A percentile compares a stretch with the other conserved stretches of the same genome.
These are phyloP conservation scores for Spodoptera frugiperda DNA, from an alignment of 1,140 invertebrate genomes.

Conservation along the genomic window DNA sequence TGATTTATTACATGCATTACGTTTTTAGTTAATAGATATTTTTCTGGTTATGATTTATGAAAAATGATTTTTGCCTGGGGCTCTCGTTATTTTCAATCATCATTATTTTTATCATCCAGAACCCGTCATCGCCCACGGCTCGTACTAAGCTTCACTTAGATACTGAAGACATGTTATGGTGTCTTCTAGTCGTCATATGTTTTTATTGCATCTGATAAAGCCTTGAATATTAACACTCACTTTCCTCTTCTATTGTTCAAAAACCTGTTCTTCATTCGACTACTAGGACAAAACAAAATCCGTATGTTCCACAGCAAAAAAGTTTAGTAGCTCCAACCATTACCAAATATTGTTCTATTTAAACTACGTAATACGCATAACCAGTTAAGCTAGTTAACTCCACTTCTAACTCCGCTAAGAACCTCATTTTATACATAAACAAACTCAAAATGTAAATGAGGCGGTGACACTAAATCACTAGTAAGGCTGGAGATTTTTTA, in stretches of 20 bases:
- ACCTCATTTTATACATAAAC: slow-evolving; percentile 39
- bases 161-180: too few relatives aligned
- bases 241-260: not conserved
- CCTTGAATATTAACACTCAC: too few relatives aligned
- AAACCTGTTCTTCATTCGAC: not conserved
- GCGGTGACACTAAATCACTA: slow-evolving; percentile 35
- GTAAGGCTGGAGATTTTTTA: slow-evolving; percentile 33
- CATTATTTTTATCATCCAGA: too few relatives aligned
- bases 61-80: not conserved
- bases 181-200: too few relatives aligned
- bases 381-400: slow-evolving; percentile 28
- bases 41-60: not conserved
- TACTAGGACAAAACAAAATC: not conserved
- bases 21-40: slow-evolving; percentile 13
- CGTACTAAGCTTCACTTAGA: too few relatives aligned
- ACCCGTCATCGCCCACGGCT: too few relatives aligned
- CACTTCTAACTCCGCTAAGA: not conserved
- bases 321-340: not conserved
- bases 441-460: slow-evolving; percentile 41
- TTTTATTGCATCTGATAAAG: too few relatives aligned
- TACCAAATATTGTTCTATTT: slow-evolving; percentile 20
- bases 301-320: not conserved
- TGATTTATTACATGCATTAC: slow-evolving; percentile 26
- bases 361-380: slow-evolving; percentile 19
- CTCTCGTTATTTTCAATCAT: too few relatives aligned